Evolutionary conservation across 2,888 invertebrate genomes (phyloP).

Genomic region (Cryptophagus acutangulus): DNA sequence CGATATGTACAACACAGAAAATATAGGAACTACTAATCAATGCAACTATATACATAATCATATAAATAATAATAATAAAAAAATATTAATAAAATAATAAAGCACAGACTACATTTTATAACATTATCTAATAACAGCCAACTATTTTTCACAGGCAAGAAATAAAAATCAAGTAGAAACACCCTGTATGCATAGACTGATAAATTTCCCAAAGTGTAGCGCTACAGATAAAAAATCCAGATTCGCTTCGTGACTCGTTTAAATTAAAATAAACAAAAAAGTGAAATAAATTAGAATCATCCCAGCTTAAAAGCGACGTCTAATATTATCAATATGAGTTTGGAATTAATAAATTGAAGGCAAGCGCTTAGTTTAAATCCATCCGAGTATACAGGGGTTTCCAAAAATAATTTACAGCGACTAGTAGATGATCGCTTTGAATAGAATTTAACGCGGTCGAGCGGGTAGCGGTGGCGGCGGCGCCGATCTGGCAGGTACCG

Average conservation of each 20-base stretch:
- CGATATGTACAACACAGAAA: not conserved
- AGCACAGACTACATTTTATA: too few species aligned
- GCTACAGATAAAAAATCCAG: too few species aligned
- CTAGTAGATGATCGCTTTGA: slow-evolving; percentile 16
- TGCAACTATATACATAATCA: not conserved
- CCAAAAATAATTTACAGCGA: slow-evolving; percentile 12
- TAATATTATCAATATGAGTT: too few species aligned
- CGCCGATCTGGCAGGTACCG: slow-evolving; percentile 53
- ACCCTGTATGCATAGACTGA: too few species aligned
- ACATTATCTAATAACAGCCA: slow-evolving; percentile 8
- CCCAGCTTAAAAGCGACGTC: too few species aligned
- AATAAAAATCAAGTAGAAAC: too few species aligned
- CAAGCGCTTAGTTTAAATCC: not conserved
- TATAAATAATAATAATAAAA: not conserved
- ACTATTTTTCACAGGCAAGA: slow-evolving; percentile 7
- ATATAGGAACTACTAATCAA: slow-evolving; percentile 1
- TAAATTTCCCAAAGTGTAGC: too few species aligned
- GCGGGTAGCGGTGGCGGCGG: slow-evolving; percentile 66
- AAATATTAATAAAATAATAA: not conserved
- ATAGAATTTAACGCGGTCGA: slow-evolving; percentile 51
- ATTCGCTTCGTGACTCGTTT: too few species aligned
- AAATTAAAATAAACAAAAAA: too few species aligned
- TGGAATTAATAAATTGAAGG: too few species aligned
- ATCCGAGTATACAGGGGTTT: slow-evolving; percentile 1
- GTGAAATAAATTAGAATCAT: slow-evolving; percentile 5